phyloP scores from a whole-genome alignment of 2,113 vertebrate species.

The Globicephala melas region DNA sequence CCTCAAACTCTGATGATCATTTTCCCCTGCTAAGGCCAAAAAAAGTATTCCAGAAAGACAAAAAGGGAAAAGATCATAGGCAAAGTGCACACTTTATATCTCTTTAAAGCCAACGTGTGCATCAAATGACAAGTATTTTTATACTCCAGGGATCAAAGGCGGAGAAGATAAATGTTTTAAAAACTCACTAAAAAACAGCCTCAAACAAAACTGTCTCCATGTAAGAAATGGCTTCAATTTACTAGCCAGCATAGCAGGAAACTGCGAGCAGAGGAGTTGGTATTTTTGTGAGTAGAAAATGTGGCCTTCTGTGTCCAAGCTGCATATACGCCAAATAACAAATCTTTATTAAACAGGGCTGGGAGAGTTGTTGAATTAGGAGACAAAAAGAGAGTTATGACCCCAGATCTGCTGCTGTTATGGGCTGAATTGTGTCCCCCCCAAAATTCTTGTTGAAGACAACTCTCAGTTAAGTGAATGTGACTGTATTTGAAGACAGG shows the following conservation, averaged over 20 bases:
- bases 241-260: not conserved
- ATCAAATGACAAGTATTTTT: constrained; percentile 58
- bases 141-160: constrained; percentile 19
- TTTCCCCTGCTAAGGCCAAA: not conserved
- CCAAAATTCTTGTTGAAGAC: not conserved
- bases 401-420: not conserved
- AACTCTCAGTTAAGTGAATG: not conserved
- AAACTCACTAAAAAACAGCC: constrained; percentile 56
- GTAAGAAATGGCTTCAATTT: constrained; percentile 33
- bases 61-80: constrained; percentile 28
- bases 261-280: not conserved
- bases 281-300: not conserved
- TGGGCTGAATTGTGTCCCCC: not conserved
- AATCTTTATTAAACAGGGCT: not conserved
- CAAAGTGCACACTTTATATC: not conserved
- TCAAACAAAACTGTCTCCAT: constrained; percentile 38
- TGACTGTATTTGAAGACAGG: not conserved
- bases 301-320: not conserved
- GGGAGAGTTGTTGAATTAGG: not conserved
- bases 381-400: not conserved
- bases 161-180: constrained; percentile 34
- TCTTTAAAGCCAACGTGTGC: constrained; percentile 52
- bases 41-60: constrained; percentile 7
- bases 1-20: not conserved
- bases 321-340: not conserved